Evolutionary conservation across 2,113 vertebrate species (phyloP).

Genomic region (Trematomus loennbergii): DNA sequence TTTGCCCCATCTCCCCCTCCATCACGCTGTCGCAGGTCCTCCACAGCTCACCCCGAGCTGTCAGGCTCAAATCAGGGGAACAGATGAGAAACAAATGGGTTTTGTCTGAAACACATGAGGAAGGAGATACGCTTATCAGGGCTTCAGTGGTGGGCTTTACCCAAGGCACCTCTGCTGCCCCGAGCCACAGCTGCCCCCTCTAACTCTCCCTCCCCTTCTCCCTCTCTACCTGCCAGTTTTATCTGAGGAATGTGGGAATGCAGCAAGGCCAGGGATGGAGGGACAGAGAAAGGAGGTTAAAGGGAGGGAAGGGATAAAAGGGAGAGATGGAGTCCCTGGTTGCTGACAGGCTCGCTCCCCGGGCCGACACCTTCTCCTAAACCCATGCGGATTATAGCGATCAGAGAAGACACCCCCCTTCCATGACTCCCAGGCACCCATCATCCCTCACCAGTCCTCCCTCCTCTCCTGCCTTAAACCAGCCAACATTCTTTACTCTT

Average conservation of each 20-base stretch:
- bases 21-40: slow-evolving; percentile 44
- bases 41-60: slow-evolving; percentile 64
- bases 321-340: slow-evolving; percentile 37
- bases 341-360: slow-evolving; percentile 59
- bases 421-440: neutral
- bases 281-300: slow-evolving; percentile 15
- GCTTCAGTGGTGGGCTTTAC: slow-evolving; percentile 62
- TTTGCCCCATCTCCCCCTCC: slow-evolving; percentile 2
- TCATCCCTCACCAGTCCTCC: slow-evolving; percentile 22
- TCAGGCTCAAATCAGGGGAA: slow-evolving; percentile 67
- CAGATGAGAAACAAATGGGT: slow-evolving; percentile 80
- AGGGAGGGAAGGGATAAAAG: slow-evolving; percentile 30
- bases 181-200: slow-evolving; percentile 37
- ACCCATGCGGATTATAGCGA: slow-evolving; percentile 48
- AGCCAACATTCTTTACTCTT: slow-evolving; percentile 14
- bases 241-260: slow-evolving; percentile 81
- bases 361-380: slow-evolving; percentile 65
- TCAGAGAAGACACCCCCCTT: slow-evolving; percentile 27
- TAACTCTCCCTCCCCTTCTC: slow-evolving; percentile 17
- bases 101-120: slow-evolving; percentile 78
- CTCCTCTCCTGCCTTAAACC: slow-evolving; percentile 24
- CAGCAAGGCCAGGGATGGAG: slow-evolving; percentile 30
- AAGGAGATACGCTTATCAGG: slow-evolving; percentile 79
- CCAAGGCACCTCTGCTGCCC: slow-evolving; percentile 41
- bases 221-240: slow-evolving; percentile 64